phyloP scores from a whole-genome alignment of 2,113 vertebrate genomes.

The Prunella himalayana region DNA sequence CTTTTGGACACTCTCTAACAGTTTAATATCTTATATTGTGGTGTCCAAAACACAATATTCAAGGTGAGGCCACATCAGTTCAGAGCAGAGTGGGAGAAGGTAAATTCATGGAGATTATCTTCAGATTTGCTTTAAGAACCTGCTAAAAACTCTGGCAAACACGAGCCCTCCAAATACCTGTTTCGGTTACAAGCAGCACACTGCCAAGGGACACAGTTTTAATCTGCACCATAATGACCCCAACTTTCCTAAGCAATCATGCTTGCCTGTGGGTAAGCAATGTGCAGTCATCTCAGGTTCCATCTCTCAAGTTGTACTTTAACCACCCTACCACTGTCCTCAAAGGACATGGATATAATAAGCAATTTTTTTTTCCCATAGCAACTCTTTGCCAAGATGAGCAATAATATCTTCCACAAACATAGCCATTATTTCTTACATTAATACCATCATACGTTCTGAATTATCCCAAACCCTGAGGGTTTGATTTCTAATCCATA shows the following conservation, averaged over 20 bases:
- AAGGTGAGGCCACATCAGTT: neutral
- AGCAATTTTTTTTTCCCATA: neutral
- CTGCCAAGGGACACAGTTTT: accelerated
- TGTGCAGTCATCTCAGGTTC: neutral
- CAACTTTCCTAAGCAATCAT: neutral
- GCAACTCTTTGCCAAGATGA: neutral
- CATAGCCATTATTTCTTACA: neutral
- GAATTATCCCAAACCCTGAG: neutral
- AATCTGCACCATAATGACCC: neutral
- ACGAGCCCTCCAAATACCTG: neutral
- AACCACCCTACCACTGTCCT: neutral
- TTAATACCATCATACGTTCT: neutral
- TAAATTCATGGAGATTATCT: neutral
- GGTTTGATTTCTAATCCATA: neutral
- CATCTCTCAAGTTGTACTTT: neutral
- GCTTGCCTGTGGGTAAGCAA: neutral
- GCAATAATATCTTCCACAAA: neutral
- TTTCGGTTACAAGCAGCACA: neutral
- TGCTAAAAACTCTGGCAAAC: neutral
- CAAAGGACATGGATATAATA: neutral
- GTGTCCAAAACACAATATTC: neutral
- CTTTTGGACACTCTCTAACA: neutral
- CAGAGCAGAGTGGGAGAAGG: neutral
- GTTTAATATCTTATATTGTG: neutral
- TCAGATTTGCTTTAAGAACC: neutral